Evolutionary conservation across 2,888 invertebrate species (phyloP).

Genomic region (Bombylius discolor): DNA sequence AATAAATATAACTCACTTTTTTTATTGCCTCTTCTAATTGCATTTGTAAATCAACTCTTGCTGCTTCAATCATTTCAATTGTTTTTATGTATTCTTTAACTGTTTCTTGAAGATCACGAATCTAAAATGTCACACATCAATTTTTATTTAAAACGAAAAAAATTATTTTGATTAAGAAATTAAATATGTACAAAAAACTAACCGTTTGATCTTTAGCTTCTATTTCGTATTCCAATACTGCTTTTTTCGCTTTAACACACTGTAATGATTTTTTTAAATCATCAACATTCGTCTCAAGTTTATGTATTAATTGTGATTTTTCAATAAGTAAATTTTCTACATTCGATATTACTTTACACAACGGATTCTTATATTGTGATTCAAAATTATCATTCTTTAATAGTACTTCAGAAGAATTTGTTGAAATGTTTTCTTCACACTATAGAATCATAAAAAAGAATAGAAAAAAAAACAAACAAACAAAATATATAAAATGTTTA

Average conservation of each 20-base stretch:
- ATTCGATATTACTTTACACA: slow-evolving; percentile 4
- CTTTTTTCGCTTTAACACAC: not conserved
- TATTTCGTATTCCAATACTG: not conserved
- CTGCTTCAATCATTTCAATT: not conserved
- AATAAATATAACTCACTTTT: too few relatives aligned
- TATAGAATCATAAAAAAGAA: too few relatives aligned
- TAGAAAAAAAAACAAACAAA: too few relatives aligned
- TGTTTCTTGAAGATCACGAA: not conserved
- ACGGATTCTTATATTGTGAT: not conserved
- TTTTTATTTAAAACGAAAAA: too few relatives aligned
- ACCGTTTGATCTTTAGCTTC: slow-evolving; percentile 2
- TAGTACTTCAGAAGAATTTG: too few relatives aligned
- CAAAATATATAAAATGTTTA: too few relatives aligned
- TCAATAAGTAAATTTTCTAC: slow-evolving; percentile 3
- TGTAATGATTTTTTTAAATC: not conserved
- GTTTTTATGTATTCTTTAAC: not conserved
- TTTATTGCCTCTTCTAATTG: not conserved
- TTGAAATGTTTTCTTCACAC: too few relatives aligned
- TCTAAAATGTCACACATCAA: not conserved
- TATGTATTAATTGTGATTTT: slow-evolving; percentile 1
- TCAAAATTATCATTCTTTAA: too few relatives aligned
- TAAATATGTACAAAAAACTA: not conserved
- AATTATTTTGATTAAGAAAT: too few relatives aligned
- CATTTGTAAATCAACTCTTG: not conserved
- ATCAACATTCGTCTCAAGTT: not conserved